Base-by-base conservation (phyloP, 2,888 invertebrate genomes). In the Platypus cylindrus region DNA sequence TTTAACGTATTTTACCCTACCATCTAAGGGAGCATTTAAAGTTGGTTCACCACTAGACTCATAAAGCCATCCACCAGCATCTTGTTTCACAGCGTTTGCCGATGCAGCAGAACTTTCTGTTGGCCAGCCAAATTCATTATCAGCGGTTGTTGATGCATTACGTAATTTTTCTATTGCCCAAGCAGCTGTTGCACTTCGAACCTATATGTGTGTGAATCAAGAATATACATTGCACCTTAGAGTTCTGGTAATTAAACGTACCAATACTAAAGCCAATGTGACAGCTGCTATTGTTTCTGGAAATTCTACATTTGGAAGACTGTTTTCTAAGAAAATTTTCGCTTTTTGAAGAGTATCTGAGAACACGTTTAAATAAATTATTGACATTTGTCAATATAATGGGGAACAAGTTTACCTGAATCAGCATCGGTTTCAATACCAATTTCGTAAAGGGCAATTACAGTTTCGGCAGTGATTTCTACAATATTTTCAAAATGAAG, bases 81-180 rank as follows among this genome's bases (percentile, higher is more conserved):
- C 72, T 36, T 68, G 64, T 35, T 69, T 62, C 0, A 70, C 68
- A 2, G 68, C 62, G n/a, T n/a, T n/a, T n/a, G n/a, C n/a, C n/a
- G n/a, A n/a, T n/a, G n/a, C n/a, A n/a, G n/a, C n/a, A n/a, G n/a
- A n/a, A n/a, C n/a, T n/a, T 4, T 58, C 54, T 42, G 59, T 59
- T 3, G 74, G 74, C 76, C 76, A 76, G 2, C 75, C 75, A 38
- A 76, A 76, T 47, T 76, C 76, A 0, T 74, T 74, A 49, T 75
- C 75, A 53, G 75, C 75, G 1, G 73, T 73, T 1, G 74, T 75
- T 0, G 75, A 75, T 1, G 69, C 69, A 40, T 73, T 73, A 16
- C 66, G 59, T 24, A 76, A 51, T 39, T 71, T 70, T 5, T 68
- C 61, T 3, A 75, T 56, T 0, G 73, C 73, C 59, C 70, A 70